phyloP scores from a whole-genome alignment of 1,140 invertebrate species.

The Caenorhabditis briggsae region DNA sequence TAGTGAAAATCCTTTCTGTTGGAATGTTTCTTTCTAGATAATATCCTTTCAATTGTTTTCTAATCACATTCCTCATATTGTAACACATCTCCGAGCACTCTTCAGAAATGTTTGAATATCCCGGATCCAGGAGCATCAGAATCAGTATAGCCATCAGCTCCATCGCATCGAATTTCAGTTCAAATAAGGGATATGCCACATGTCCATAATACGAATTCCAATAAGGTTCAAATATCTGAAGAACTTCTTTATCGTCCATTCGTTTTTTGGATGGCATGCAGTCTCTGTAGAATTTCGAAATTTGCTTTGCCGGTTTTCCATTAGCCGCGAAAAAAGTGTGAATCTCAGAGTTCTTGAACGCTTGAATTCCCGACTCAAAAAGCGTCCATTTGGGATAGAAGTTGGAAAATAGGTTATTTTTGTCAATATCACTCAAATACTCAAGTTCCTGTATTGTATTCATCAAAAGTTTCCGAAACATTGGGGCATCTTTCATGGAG shows the following conservation, averaged over 20 bases:
- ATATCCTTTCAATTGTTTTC: slow-evolving; percentile 23
- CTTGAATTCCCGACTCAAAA: background rate
- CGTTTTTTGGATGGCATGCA: background rate
- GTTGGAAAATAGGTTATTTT: background rate
- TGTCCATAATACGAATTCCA: slow-evolving; percentile 31
- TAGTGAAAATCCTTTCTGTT: background rate
- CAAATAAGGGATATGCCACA: slow-evolving; percentile 20
- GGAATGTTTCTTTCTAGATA: slow-evolving; percentile 1
- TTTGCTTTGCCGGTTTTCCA: slow-evolving; percentile 20
- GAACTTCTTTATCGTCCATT: background rate
- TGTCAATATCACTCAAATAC: background rate
- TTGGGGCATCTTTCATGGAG: background rate
- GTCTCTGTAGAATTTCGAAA: slow-evolving; percentile 24
- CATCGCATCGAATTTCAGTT: slow-evolving; percentile 13
- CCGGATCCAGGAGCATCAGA: background rate
- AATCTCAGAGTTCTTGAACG: background rate
- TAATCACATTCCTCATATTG: background rate
- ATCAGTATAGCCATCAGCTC: background rate
- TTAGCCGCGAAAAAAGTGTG: slow-evolving; percentile 25
- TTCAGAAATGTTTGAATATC: slow-evolving; percentile 11
- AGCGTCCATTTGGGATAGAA: slow-evolving; percentile 23
- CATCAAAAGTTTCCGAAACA: slow-evolving; percentile 9
- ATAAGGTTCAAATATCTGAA: slow-evolving; percentile 10
- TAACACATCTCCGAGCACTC: slow-evolving; percentile 8
- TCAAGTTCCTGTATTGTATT: slow-evolving; percentile 2